Percentiles rank a stretch among this genome's conserved stretches.
These are phyloP conservation scores for Trididemnum miniatum DNA, from an alignment of 23 tunicate genomes.

Conservation along the genomic window DNA sequence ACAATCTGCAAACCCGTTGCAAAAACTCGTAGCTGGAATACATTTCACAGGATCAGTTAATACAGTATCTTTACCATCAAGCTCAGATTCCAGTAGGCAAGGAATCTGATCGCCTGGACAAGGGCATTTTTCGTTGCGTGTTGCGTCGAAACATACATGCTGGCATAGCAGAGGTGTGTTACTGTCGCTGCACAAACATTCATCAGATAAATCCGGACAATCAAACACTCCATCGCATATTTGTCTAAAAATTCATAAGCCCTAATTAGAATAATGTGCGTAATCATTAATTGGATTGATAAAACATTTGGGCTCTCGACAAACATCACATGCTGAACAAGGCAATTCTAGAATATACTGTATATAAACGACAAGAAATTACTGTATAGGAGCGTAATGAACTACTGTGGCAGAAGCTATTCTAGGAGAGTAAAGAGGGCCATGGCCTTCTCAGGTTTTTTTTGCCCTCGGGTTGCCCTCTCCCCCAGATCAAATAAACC, in stretches of 20 bases:
- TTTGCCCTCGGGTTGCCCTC: no score
- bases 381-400: no score
- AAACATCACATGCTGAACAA: no score
- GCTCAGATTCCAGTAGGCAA: constrained; percentile 17
- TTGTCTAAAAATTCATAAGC: constrained; percentile 63
- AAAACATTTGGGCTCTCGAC: no score
- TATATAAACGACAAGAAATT: no score
- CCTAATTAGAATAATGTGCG: no score
- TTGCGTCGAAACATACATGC: constrained; percentile 26
- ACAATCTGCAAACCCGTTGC: constrained; percentile 14
- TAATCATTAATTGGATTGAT: no score
- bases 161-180: constrained; percentile 32
- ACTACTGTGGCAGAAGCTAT: no score
- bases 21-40: constrained; percentile 1
- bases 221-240: constrained; percentile 77
- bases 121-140: neutral
- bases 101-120: constrained; percentile 59
- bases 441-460: no score
- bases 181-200: constrained; percentile 58
- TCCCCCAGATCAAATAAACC: no score
- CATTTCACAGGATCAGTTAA: neutral
- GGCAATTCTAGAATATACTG: no score
- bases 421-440: no score
- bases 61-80: neutral
- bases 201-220: constrained; percentile 90